phyloP scores from a whole-genome alignment of 2,113 vertebrate species.

The Tachysurus vachellii region DNA sequence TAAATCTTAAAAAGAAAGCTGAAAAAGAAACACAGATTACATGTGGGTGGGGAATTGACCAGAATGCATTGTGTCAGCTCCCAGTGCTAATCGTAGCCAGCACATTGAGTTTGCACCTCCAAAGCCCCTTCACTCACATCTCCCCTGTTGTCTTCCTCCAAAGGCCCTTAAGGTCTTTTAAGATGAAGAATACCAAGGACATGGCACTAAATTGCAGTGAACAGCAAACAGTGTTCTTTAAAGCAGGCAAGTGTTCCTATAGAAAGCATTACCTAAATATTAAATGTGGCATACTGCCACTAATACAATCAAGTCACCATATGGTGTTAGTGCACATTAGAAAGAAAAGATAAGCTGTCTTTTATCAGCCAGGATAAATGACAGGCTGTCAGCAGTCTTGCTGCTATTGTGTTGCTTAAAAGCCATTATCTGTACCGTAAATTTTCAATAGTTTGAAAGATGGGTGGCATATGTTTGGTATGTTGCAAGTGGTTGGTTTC shows the following conservation, averaged over 20 bases:
- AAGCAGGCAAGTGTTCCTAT: neutral
- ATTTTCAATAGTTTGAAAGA: conserved; percentile 24
- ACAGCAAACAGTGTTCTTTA: conserved; percentile 37
- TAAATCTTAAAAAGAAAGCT: conserved; percentile 13
- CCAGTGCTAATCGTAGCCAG: conserved; percentile 41
- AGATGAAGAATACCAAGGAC: conserved; percentile 40
- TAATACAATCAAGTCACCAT: conserved; percentile 31
- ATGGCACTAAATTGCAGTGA: conserved; percentile 20
- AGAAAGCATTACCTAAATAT: neutral
- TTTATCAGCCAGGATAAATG: conserved; percentile 37
- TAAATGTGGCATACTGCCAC: neutral
- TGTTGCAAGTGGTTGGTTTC: neutral
- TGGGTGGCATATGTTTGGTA: neutral
- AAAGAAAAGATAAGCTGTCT: neutral
- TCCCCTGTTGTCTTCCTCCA: conserved; percentile 8
- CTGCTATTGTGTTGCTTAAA: conserved; percentile 28
- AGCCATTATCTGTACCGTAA: conserved; percentile 40
- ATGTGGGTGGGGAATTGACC: neutral
- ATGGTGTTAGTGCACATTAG: conserved; percentile 8
- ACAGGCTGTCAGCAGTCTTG: conserved; percentile 33
- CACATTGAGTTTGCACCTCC: conserved; percentile 51
- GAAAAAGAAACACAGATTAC: conserved; percentile 26
- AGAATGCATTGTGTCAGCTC: conserved; percentile 23
- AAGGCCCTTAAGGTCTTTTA: conserved; percentile 35
- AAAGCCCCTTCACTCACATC: neutral